Evolutionary conservation across 1,140 invertebrate genomes (phyloP).

Genomic region (Sitodiplosis mosellana): DNA sequence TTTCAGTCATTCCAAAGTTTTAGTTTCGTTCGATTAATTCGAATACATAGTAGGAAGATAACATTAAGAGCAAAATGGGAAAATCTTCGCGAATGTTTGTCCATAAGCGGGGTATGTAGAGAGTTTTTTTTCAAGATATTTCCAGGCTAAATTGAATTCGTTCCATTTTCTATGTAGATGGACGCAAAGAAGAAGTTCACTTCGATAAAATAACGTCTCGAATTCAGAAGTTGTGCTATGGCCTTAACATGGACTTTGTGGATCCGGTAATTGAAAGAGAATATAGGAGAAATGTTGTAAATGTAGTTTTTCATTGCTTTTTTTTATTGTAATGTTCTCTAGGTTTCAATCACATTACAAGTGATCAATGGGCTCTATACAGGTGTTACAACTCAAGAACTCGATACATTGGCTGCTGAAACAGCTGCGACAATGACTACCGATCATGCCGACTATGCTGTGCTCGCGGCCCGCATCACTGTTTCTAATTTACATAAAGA

Average conservation of each 20-base stretch:
- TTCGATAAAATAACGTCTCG: constrained; percentile 97
- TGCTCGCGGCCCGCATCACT: constrained; percentile 81
- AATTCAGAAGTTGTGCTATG: constrained; percentile 90
- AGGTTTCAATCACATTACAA: constrained; percentile 67
- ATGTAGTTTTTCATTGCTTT: background rate
- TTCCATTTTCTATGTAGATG: constrained; percentile 35
- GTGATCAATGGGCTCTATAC: constrained; percentile 85
- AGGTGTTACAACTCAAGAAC: constrained; percentile 86
- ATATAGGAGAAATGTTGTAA: background rate
- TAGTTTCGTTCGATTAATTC: too few relatives aligned
- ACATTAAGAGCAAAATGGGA: too few relatives aligned
- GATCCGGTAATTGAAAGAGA: constrained; percentile 62
- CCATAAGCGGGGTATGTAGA: too few relatives aligned
- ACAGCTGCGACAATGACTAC: constrained; percentile 88
- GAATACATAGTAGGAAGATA: too few relatives aligned
- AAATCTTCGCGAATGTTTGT: too few relatives aligned
- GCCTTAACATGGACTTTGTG: constrained; percentile 87
- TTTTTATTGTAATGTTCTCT: too few relatives aligned
- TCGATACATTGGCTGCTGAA: constrained; percentile 91
- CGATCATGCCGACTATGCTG: constrained; percentile 87
- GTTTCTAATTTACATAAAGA: constrained; percentile 94
- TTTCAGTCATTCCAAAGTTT: too few relatives aligned
- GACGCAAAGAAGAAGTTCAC: constrained; percentile 79
- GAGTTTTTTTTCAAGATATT: too few relatives aligned
- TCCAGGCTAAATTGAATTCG: too few relatives aligned